Evolutionary conservation across 2,888 invertebrate genomes (phyloP), one percentile per base, ranked within the genome.

Genomic region (Drosophila setosimentum): DNA sequence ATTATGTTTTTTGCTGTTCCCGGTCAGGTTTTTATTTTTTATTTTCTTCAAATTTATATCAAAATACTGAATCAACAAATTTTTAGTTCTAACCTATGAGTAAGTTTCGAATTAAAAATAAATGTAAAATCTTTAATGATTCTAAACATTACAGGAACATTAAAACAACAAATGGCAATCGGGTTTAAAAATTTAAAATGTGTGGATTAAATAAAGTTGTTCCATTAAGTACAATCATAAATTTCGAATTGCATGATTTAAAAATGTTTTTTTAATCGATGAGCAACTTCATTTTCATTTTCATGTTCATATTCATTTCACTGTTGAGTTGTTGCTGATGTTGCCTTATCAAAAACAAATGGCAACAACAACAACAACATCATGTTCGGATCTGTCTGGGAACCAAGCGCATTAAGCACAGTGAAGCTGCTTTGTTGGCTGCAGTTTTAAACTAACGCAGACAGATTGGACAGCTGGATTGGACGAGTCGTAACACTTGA

Each of bases 401-500:
- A 83, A 83, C 72, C 77, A 61, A 66, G 45, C 32, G 42, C 16
- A 21, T 59, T 27, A 57, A 21, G 60, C 67, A 82, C 87, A 85
- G 75, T 74, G 79, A 60, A 30, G 54, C 29, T 50, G 83, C 85
- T 76, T 85, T 84, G 84, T 84, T 82, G 72, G 62, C 35, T 69
- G 73, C 79, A 67, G 73, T 73, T 81, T 74, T 55, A 40, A 65
- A 62, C 78, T 75, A 78, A 78, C 65, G 70, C 70, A 30, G 67
- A 78, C 68, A 60, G 70, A 68, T 66, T 61, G 57, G 71, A 72
- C 57, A 58, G 80, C 62, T 55, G 60, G 42, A 73, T 58, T 75
- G 82, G 79, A 81, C 76, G 82, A 86, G 83, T 87, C 86, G 86
- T 87, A 86, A 83, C 86, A 87, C 82, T 83, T 85, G 86, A 86